These are phyloP conservation scores for Crocidura indochinensis DNA, from an alignment of 2,797 vertebrate genomes.

Conservation along the genomic window DNA sequence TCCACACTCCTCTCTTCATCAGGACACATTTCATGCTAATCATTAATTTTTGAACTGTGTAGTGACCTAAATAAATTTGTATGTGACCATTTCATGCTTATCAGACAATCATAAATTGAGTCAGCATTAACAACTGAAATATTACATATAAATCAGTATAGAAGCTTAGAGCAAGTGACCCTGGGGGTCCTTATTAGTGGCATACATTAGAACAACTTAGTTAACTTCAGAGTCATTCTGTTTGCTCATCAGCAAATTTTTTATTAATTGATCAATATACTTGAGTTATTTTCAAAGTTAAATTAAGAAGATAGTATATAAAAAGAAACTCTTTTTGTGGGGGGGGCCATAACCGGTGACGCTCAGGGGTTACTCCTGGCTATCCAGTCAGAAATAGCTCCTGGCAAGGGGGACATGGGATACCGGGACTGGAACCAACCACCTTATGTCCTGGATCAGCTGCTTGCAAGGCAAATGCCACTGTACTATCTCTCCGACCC, in stretches of 20 bases:
- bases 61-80: conserved; percentile 40
- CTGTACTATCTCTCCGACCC: no score
- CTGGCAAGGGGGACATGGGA: no score
- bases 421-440: no score
- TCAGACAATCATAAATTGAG: conserved; percentile 19
- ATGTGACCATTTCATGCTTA: conserved; percentile 10
- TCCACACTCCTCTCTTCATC: no score
- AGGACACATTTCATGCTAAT: background rate
- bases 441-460: no score
- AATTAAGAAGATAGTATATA: conserved; percentile 29
- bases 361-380: no score
- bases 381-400: no score
- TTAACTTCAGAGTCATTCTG: conserved; percentile 21
- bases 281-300: background rate
- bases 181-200: background rate
- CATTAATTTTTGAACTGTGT: conserved; percentile 25
- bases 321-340: conserved; percentile 10
- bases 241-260: conserved; percentile 31
- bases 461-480: no score
- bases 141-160: background rate
- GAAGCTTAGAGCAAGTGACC: background rate
- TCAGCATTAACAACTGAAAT: background rate
- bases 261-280: background rate
- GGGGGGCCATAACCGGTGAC: no score
- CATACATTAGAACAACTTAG: background rate